Evolutionary conservation across 2,888 invertebrate genomes (phyloP).

Genomic region (Polydrusus tereticollis): DNA sequence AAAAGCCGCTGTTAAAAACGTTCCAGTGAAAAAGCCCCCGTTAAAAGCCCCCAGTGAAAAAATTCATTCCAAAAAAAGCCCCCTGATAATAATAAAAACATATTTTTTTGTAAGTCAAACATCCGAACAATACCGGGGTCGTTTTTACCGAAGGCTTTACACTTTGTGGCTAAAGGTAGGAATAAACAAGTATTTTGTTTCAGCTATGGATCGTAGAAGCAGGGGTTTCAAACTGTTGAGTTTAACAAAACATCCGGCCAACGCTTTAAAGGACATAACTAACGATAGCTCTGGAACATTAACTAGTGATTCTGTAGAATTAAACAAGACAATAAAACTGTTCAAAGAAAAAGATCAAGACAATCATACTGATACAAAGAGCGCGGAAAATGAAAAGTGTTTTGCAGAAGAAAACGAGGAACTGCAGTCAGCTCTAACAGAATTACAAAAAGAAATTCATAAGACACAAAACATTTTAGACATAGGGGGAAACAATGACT

Average conservation of each 20-base stretch:
- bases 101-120: too few species aligned
- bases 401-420: neutral
- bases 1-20: too few species aligned
- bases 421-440: too few species aligned
- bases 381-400: slow-evolving; percentile 24
- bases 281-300: slow-evolving; percentile 26
- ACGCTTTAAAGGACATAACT: slow-evolving; percentile 26
- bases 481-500: too few species aligned
- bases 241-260: slow-evolving; percentile 31
- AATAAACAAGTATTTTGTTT: slow-evolving; percentile 27
- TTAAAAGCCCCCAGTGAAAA: too few species aligned
- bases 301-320: slow-evolving; percentile 31
- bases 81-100: too few species aligned
- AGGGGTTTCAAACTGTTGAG: slow-evolving; percentile 29
- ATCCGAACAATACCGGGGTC: neutral
- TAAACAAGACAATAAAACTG: slow-evolving; percentile 31
- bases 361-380: slow-evolving; percentile 27
- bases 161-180: slow-evolving; percentile 19
- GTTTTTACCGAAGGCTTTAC: slow-evolving; percentile 18
- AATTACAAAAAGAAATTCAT: too few species aligned
- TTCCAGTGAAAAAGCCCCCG: too few species aligned
- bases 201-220: slow-evolving; percentile 29
- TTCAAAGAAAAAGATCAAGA: slow-evolving; percentile 22
- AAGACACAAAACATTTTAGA: too few species aligned
- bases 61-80: too few species aligned